Evolutionary conservation across 2,888 invertebrate species (phyloP), one percentile per base, ranked within the genome.

Genomic region (Drepana falcataria): DNA sequence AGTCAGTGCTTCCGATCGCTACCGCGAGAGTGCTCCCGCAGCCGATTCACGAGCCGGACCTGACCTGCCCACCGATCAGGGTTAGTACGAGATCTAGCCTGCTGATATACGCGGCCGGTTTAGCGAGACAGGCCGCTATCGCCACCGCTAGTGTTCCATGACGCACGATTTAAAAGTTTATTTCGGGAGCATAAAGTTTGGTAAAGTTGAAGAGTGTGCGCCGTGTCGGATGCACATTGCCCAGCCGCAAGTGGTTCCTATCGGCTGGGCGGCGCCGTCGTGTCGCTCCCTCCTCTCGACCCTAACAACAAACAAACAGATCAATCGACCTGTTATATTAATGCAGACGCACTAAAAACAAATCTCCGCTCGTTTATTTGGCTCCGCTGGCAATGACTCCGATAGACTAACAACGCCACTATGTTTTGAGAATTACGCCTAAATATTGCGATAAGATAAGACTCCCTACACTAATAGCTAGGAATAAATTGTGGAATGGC

Each of bases 401-500:
- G 72, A 71, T 66, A 67, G 70, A 71, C 76, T 72, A 69, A 77
- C 66, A 74, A 77, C 77, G 68, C 68, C 70, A 73, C 73, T 70
- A 76, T 77, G 82, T 85, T 85, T 85, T 82, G 79, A 85, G 85
- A 51, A 83, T 83, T 76, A 82, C 79, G 75, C 77, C 83, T 75
- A 73, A 85, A 83, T 82, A 82, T 82, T 79, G 76, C 87, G 82
- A 87, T 87, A 85, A 87, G 83, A 85, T 87, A 85, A 85, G 77
- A 77, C 75, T 75, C 69, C 69, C 73, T 81, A 80, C 80, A 77
- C 78, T 85, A 86, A 84, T 84, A 85, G 81, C 81, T 77, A 67
- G 77, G 79, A 89, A 88, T 89, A 83, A 88, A 88, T 90, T 85
- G 85, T 85, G 77, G 80, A 81, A 88, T 88, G 83, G 88, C 87